Percentiles rank a stretch among this genome's conserved stretches.
Evolutionary conservation across 2,888 invertebrate species (phyloP).

Genomic region (Beris chalybata): DNA sequence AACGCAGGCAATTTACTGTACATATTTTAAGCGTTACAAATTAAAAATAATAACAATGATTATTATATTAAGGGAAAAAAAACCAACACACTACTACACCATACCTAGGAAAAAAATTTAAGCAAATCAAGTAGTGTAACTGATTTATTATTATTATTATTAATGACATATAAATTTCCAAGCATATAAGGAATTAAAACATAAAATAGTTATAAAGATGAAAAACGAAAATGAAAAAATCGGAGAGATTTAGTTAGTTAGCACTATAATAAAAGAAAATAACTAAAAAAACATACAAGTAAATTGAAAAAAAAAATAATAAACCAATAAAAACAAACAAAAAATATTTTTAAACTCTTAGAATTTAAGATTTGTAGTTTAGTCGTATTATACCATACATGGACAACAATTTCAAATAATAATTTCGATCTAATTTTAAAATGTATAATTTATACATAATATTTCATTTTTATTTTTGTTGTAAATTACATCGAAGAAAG

Average conservation of each 20-base stretch:
- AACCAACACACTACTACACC: constrained; percentile 1
- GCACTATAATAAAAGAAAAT: constrained; percentile 6
- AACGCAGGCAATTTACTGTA: no score
- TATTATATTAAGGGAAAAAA: neutral
- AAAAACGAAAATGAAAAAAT: neutral
- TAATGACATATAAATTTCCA: constrained; percentile 12
- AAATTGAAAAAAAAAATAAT: constrained; percentile 6
- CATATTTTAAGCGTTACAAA: no score
- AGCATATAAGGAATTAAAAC: constrained; percentile 9
- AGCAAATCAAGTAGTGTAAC: neutral
- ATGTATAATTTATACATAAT: neutral
- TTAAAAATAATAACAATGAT: neutral
- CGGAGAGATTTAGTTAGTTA: constrained; percentile 18
- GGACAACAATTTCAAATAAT: neutral
- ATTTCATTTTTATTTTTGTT: no score
- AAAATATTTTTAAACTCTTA: constrained; percentile 20
- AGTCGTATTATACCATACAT: constrained; percentile 5
- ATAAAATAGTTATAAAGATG: neutral
- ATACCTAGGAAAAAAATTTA: constrained; percentile 1
- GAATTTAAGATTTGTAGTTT: constrained; percentile 9
- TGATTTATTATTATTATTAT: no score
- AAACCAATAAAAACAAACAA: neutral
- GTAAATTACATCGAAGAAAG: constrained; percentile 9
- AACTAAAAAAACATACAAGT: constrained; percentile 1
- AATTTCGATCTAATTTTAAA: neutral